Conservation (phyloP, 2,113 vertebrate species). For the Poicephalus meyeri region DNA sequence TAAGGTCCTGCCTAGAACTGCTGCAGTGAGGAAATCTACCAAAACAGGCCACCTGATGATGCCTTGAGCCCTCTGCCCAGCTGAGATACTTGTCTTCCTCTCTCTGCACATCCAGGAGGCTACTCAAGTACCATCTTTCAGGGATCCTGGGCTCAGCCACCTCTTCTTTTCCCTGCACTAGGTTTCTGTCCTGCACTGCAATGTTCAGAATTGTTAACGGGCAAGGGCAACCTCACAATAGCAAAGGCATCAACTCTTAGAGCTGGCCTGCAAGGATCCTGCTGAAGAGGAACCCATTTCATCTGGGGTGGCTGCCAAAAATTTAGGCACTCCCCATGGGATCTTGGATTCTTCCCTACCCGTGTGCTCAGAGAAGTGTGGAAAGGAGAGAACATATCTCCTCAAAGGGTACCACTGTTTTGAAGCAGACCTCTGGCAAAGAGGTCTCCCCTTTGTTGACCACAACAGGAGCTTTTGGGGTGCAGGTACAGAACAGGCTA, state of each 20-base stretch:
- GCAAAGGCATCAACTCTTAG: not conserved
- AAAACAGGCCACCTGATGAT: accelerated
- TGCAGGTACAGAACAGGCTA: not conserved
- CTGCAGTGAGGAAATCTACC: not conserved
- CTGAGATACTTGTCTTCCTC: not conserved
- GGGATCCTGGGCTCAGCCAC: not conserved
- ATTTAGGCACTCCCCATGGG: accelerated
- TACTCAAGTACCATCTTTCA: not conserved
- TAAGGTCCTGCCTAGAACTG: not conserved
- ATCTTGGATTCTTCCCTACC: not conserved
- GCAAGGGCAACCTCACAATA: not conserved
- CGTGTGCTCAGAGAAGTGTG: not conserved
- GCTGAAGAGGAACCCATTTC: not conserved
- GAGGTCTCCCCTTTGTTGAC: not conserved
- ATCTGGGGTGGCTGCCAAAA: not conserved
- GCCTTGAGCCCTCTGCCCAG: not conserved
- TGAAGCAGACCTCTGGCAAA: not conserved
- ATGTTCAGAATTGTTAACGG: not conserved
- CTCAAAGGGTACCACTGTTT: not conserved
- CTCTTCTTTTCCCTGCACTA: not conserved
- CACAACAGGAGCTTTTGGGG: not conserved
- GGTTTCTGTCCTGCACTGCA: not conserved
- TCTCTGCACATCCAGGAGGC: not conserved
- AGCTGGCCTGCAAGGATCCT: not conserved
- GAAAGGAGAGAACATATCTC: not conserved